Base-by-base conservation (phyloP, 1,140 invertebrate species). In the Aphidius gifuensis region DNA sequence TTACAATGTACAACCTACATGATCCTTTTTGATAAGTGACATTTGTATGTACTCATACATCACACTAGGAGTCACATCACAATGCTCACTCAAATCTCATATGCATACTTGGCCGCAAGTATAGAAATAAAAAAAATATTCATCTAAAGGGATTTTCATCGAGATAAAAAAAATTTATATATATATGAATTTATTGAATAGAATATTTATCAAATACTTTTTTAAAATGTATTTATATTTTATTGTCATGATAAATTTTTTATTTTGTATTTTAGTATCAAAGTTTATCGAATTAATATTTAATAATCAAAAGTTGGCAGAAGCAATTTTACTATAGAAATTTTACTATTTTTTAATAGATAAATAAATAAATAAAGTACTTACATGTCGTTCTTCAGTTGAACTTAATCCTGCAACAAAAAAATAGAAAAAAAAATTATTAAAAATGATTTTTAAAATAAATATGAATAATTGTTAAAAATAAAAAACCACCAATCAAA, bases 341-440 rank as follows among this genome's bases (percentile, higher is more conserved):
- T 43, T 56, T 11, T 16, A 32, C 4, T 32, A 32, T 16, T 16
- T 16, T 16, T 16, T 16, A 32, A 4, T 32, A 32, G 2, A 32
- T 32, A 32, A 32, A 32, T 32, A 32, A 32, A 32, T 44, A 47
- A 66, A 46, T 42, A 54, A 59, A 61, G 59, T 71, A 87, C 86
- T 88, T 77, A 87, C 86, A 80, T 87, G 85, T 83, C 86, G 81
- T 71, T 88, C 86, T 72, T 88, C 86, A 64, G 84, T 83, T 63
- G 86, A 86, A 72, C 85, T 87, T 68, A 87, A 80, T 80, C 86
- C 86, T 88, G 84, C 40, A 82, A 85, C 76, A 75, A 54, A 73
- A 64, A 63, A 58, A 61, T 60, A 51, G 58, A 64, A 64, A 40
- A 65, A 45, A 47, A 62, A 43, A 40, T n/a, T 58, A 40, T 42